Evolutionary conservation across 92 coral and sea anemone genomes (phyloP).

Genomic region (Meandrina meandrites): DNA sequence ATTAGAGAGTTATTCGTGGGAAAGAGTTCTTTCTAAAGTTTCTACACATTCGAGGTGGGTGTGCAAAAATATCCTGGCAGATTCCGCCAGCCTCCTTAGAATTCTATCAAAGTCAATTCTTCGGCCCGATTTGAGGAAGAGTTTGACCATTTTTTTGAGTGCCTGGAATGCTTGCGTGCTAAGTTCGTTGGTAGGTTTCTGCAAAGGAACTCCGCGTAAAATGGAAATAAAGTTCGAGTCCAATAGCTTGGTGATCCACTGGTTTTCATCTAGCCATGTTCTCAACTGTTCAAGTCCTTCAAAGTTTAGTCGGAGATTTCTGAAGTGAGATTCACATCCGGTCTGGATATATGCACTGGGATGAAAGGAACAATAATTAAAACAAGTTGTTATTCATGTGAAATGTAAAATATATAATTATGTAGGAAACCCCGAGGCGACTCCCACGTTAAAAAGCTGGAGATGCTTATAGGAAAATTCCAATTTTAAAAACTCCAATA

Average conservation of each 20-base stretch:
- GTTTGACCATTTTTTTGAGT: slow-evolving; percentile 57
- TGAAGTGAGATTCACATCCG: slow-evolving; percentile 59
- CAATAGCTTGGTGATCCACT: slow-evolving; percentile 59
- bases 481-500: too few relatives aligned
- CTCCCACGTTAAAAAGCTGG: too few relatives aligned
- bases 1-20: neutral
- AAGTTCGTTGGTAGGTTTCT: slow-evolving; percentile 27
- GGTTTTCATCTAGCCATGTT: slow-evolving; percentile 65
- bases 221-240: slow-evolving; percentile 55
- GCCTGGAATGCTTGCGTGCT: slow-evolving; percentile 54
- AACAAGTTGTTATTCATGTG: neutral
- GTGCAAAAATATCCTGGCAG: slow-evolving; percentile 56
- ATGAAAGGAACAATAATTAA: slow-evolving; percentile 3
- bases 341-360: slow-evolving; percentile 62
- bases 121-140: slow-evolving; percentile 64
- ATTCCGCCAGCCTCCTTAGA: slow-evolving; percentile 54
- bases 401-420: neutral
- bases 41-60: slow-evolving; percentile 34
- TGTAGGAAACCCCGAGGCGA: neutral
- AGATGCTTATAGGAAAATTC: too few relatives aligned
- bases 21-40: slow-evolving; percentile 33
- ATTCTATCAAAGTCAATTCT: slow-evolving; percentile 64
- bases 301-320: slow-evolving; percentile 59
- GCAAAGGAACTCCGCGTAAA: slow-evolving; percentile 54
- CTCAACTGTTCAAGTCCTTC: slow-evolving; percentile 70